phyloP scores from a whole-genome alignment of 2,113 vertebrate species.

The Dromiciops gliroides region DNA sequence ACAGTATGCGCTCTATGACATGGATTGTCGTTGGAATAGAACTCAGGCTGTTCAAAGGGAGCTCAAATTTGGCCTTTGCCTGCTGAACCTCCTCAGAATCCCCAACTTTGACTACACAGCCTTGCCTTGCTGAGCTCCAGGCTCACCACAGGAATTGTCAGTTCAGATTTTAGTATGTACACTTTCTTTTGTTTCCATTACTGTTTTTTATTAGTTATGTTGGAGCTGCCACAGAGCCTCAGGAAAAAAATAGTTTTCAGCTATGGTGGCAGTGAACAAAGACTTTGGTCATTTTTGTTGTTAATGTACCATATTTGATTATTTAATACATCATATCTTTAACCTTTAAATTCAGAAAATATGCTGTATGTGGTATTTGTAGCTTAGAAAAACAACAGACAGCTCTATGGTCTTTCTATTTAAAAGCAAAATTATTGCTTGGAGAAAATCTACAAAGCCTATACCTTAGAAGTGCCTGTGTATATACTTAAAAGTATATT shows the following conservation, averaged over 20 bases:
- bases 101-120: neutral
- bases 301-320: neutral
- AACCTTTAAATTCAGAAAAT: slow-evolving; percentile 60
- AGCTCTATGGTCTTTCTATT: slow-evolving; percentile 22
- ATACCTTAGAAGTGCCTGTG: neutral
- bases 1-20: neutral
- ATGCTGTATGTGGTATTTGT: slow-evolving; percentile 20
- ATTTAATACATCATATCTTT: slow-evolving; percentile 13
- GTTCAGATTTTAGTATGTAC: slow-evolving; percentile 16
- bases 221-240: neutral
- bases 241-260: slow-evolving; percentile 47
- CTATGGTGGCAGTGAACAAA: slow-evolving; percentile 23
- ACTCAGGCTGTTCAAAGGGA: neutral
- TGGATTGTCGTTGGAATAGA: neutral
- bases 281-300: slow-evolving; percentile 1
- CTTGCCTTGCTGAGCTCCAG: slow-evolving; percentile 41
- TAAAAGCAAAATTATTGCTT: slow-evolving; percentile 25
- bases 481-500: neutral
- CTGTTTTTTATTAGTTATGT: slow-evolving; percentile 25
- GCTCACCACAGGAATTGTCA: neutral
- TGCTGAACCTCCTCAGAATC: neutral
- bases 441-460: no score
- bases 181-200: slow-evolving; percentile 2
- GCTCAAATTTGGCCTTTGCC: slow-evolving; percentile 12
- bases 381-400: slow-evolving; percentile 42